A percentile compares a stretch with the other conserved stretches of the same genome.
Conservation (phyloP, 2,888 invertebrate species). For the Halocaridina rubra region DNA sequence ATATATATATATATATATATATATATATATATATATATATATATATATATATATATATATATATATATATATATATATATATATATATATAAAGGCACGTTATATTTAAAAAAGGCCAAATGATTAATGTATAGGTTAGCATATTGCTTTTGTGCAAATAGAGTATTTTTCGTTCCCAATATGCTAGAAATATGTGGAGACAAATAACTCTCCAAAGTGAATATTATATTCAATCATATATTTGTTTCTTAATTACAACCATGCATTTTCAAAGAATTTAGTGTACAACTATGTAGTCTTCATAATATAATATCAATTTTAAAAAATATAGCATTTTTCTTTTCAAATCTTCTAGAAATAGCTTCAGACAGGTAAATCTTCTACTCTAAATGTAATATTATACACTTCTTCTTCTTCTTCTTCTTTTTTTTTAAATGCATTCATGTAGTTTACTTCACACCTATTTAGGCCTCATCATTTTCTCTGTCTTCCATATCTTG, state of each 20-base stretch:
- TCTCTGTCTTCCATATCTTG: neutral
- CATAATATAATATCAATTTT: neutral
- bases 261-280: neutral
- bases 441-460: neutral
- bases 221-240: too few relatives aligned
- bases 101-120: too few relatives aligned
- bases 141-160: neutral
- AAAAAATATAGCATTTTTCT: neutral
- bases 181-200: too few relatives aligned
- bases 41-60: too few relatives aligned
- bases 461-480: neutral
- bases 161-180: neutral
- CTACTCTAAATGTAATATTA: neutral
- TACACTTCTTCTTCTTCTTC: neutral
- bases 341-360: neutral
- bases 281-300: too few relatives aligned
- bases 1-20: too few relatives aligned
- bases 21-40: too few relatives aligned
- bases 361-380: neutral
- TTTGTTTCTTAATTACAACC: too few relatives aligned
- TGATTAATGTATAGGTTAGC: neutral
- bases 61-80: too few relatives aligned
- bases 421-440: neutral
- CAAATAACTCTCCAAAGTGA: neutral
- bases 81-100: neutral